phyloP scores from a whole-genome alignment of 2,113 vertebrate genomes.

The Dermatemys mawii region DNA sequence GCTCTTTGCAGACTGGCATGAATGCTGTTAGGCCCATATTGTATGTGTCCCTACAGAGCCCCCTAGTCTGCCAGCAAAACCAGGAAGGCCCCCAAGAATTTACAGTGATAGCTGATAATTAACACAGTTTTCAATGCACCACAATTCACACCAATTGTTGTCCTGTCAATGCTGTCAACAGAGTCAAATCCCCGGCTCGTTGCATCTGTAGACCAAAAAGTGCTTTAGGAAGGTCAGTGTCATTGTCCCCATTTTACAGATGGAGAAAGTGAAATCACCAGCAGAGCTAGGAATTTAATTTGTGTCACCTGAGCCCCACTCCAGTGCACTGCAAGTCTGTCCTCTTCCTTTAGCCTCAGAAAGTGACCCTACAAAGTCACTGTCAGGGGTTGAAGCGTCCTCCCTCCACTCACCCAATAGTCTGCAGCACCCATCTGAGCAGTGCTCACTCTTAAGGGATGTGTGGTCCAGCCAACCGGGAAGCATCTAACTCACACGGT shows the following conservation, averaged over 20 bases:
- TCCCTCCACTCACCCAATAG: not conserved
- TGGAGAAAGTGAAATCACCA: not conserved
- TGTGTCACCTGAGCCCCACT: not conserved
- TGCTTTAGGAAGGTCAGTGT: not conserved
- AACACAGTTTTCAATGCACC: not conserved
- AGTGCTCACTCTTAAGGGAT: not conserved
- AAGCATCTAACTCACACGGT: not conserved
- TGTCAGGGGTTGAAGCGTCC: not conserved
- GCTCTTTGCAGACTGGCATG: not conserved
- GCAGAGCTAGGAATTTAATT: not conserved
- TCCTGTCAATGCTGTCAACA: not conserved
- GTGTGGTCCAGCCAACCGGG: not conserved
- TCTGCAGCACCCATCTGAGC: not conserved
- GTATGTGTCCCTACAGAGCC: not conserved
- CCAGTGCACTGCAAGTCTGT: not conserved
- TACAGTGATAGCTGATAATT: not conserved
- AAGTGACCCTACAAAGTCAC: not conserved
- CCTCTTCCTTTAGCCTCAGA: not conserved
- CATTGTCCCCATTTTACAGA: not conserved
- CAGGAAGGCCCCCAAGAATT: not conserved
- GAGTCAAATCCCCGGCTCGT: not conserved
- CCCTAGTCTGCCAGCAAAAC: not conserved
- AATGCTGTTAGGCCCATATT: not conserved
- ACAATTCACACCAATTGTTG: not conserved
- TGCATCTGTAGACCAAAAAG: not conserved